Evolutionary conservation across 2,888 invertebrate genomes (phyloP), one percentile per base, ranked within the genome.

Genomic region (Oscheius sp.): DNA sequence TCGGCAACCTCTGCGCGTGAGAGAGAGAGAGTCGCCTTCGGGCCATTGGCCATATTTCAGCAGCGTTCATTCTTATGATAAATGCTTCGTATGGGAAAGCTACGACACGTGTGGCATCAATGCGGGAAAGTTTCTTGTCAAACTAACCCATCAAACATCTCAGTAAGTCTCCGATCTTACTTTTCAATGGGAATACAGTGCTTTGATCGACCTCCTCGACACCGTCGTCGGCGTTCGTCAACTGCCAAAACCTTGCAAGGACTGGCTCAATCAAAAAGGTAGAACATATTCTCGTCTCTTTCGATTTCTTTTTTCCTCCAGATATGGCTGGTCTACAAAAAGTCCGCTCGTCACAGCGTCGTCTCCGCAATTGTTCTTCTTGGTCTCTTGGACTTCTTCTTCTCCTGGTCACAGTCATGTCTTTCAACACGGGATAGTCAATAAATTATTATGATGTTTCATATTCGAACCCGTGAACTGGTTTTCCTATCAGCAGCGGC

Each of bases 71-170:
- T 76, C 76, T 43, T 85, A 85, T 73, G 85, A 85, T 78, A 80
- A 81, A 69, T 85, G 85, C 63, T 85, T 85, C 71, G 79, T 85
- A n/a, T 73, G 80, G 59, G 81, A 85, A 61, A 84, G 76, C 52
- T 82, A 81, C 55, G 76, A 80, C 59, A 76, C 68, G 69, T 85
- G 85, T 55, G 85, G 85, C n/a, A 70, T 76, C 25, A 68, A 78
- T 7, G 84, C 80, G 0, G 83, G 84, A 55, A 73, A 76, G 35
- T 85, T 85, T 59, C 69, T 85, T 18, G 71, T 85, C 35, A 76
- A 81, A 41, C 71, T 85, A 35, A 85, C 81, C 61, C 82, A 85
- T 59, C 76, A 77, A 45, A 80, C 83, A 45, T 83, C 84, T 46
- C 78, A 79, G 84, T 81, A 46, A 21, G 69, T 12, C 27, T 25